Percentiles rank a stretch among this genome's conserved stretches.
phyloP scores from a whole-genome alignment of 1,140 invertebrate species.

The Mizuhopecten yessoensis region DNA sequence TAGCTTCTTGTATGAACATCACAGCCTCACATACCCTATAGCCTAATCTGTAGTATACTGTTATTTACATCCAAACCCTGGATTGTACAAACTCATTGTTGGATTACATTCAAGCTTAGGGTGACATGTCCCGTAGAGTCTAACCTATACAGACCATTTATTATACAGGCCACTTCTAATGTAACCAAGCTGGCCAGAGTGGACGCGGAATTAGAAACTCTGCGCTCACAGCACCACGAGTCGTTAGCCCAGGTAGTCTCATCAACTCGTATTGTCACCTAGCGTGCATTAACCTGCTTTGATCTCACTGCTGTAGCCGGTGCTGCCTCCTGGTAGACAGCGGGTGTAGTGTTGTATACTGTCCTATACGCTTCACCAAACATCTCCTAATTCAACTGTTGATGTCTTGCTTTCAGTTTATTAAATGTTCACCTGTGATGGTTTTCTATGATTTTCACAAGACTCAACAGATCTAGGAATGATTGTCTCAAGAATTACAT shows the following conservation, averaged over 20 bases:
- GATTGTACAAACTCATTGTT: no score
- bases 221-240: conserved; percentile 74
- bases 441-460: not conserved
- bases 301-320: not conserved
- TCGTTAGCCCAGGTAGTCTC: conserved; percentile 74
- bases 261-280: not conserved
- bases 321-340: not conserved
- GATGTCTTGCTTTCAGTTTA: not conserved
- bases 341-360: not conserved
- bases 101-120: not conserved
- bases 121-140: not conserved
- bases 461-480: not conserved
- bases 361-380: not conserved
- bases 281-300: conserved; percentile 51
- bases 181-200: conserved; percentile 69
- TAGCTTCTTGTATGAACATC: no score
- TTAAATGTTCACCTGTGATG: not conserved
- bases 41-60: conserved; percentile 25
- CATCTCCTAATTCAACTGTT: conserved; percentile 26
- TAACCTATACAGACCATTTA: conserved; percentile 15
- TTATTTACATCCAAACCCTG: conserved; percentile 40
- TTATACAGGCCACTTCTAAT: conserved; percentile 63
- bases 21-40: no score
- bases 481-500: not conserved
- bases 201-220: conserved; percentile 75